Evolutionary conservation across 2,113 vertebrate genomes (phyloP).

Genomic region (Odontophorus gujanensis): DNA sequence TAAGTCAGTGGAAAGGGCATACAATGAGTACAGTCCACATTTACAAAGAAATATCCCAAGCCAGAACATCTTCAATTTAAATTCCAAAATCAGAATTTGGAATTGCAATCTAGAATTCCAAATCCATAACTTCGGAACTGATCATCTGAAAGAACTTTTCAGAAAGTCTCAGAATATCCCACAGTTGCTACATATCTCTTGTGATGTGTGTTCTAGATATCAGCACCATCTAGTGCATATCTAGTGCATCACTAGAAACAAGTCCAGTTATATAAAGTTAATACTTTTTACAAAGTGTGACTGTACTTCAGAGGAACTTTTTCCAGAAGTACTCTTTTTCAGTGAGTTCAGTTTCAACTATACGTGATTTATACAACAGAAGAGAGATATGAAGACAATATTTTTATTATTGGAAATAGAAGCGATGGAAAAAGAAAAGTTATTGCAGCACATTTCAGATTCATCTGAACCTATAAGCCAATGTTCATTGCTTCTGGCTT

Average conservation of each 20-base stretch:
- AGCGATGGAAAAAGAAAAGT: neutral
- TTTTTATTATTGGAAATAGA: neutral
- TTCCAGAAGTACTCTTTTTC: neutral
- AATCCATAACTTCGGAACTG: neutral
- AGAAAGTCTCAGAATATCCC: neutral
- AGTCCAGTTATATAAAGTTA: neutral
- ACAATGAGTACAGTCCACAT: neutral
- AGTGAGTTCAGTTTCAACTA: neutral
- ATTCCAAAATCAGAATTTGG: neutral
- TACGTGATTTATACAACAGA: neutral
- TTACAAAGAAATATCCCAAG: neutral
- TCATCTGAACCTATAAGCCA: neutral
- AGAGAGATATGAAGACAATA: neutral
- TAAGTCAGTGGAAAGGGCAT: neutral
- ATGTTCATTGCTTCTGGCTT: neutral
- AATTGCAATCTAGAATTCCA: neutral
- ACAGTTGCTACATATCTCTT: neutral
- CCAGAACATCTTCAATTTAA: neutral
- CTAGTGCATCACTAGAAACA: conserved; percentile 5
- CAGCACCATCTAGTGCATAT: conserved; percentile 58
- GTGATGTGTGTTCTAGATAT: neutral
- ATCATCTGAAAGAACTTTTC: neutral
- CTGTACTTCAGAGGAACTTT: neutral
- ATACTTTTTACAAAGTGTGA: neutral
- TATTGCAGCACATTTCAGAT: neutral